Base-by-base conservation (phyloP, 2,888 invertebrate species). In the Ypsolopha scabrella region DNA sequence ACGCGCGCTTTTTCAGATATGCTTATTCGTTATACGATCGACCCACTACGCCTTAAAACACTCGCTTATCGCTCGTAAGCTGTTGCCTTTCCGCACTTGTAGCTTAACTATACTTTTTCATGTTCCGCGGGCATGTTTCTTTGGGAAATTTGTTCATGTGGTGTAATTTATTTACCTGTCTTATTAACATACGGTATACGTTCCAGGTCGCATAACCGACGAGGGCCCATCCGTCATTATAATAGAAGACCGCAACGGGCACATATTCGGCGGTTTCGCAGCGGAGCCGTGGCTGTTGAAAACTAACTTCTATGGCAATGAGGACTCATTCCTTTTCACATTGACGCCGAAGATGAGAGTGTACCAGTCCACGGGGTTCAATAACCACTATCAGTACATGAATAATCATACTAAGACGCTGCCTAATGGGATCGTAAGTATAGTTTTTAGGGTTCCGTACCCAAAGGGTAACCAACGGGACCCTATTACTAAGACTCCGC, bases 371-470 rank as follows among this genome's bases (percentile, higher is more conserved):
- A 94, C 95, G 0, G 91, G 91, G 0, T 96, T 93, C 75, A 97
- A 98, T 75, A 89, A 93, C 56, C 95, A 98, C 71, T 98, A 92
- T 74, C 95, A 96, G 82, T 98, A 98, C 75, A 88, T 98, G 57
- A 98, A 98, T 79, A 88, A 93, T 54, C 93, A 95, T 62, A 96
- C 97, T 59, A 94, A 97, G 79, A 97, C 97, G 0, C 88, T 98
- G 88, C 97, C 97, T 0, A 98, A 98, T 80, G 98, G 98, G 55
- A 71, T 98, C 83, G 91, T 93, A 63, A 87, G 88, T 80, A 41
- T 24, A 14, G n/a, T n/a, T n/a, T n/a, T n/a, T n/a, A 24, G 24
- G 24, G 24, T 4, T 24, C 24, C n/a, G n/a, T 24, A 24, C 24
- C 24, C n/a, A n/a, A n/a, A n/a, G n/a, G n/a, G n/a, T n/a, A n/a